A percentile compares a stretch with the other conserved stretches of the same genome.
Evolutionary conservation across 2,888 invertebrate species (phyloP).

Genomic region (Drosophila stalkeri): DNA sequence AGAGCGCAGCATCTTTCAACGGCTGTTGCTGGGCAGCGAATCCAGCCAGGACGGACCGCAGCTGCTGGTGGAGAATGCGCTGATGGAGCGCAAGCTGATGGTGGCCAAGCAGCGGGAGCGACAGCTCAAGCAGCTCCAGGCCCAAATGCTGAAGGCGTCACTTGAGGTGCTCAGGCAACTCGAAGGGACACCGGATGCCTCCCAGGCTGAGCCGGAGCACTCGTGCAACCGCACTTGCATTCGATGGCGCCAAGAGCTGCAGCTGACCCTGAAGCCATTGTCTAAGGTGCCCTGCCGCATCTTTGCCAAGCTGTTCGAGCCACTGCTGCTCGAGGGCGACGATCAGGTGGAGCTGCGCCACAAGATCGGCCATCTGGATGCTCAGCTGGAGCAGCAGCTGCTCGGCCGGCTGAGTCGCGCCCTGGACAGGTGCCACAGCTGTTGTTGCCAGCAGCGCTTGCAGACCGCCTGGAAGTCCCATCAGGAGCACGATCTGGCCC

Average conservation of each 20-base stretch:
- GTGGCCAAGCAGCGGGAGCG: constrained; percentile 1
- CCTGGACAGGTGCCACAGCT: not conserved
- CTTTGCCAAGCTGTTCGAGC: constrained; percentile 5
- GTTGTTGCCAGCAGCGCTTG: constrained; percentile 2
- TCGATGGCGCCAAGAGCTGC: constrained; percentile 7
- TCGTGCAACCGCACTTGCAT: not conserved
- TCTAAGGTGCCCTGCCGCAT: not conserved
- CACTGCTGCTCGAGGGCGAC: not conserved
- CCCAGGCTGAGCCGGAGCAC: not conserved
- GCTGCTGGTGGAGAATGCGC: constrained; percentile 5
- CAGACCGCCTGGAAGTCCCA: not conserved
- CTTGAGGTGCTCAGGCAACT: not conserved
- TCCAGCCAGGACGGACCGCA: not conserved
- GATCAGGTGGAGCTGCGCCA: not conserved
- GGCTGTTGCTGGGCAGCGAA: not conserved
- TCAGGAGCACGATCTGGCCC: not conserved
- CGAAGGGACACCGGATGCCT: too few relatives aligned
- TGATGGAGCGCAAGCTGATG: constrained; percentile 4
- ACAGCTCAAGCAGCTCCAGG: not conserved
- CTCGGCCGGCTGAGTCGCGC: not conserved
- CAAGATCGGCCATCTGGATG: not conserved
- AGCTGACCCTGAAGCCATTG: not conserved
- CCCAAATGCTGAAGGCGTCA: not conserved
- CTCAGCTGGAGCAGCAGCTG: not conserved
- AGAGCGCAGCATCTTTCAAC: constrained; percentile 1